Conservation (phyloP, 1,140 invertebrate species). For the Triops longicaudatus region DNA sequence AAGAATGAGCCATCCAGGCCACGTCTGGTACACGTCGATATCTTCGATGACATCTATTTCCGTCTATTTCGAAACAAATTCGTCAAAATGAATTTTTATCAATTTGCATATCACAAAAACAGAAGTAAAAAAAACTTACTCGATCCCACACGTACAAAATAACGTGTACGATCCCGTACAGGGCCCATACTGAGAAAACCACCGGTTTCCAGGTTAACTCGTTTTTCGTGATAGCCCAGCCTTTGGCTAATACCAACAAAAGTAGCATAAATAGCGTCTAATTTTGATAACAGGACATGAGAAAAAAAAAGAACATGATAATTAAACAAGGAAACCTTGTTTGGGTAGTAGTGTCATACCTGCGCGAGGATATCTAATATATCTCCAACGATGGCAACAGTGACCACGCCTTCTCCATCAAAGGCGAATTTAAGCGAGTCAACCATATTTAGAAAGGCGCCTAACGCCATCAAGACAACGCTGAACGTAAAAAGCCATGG, state of each 20-base stretch:
- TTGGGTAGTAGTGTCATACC: slow-evolving; percentile 45
- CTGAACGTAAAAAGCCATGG: slow-evolving; percentile 84
- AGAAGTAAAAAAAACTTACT: slow-evolving; percentile 59
- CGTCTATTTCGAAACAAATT: slow-evolving; percentile 52
- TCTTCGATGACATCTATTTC: slow-evolving; percentile 93
- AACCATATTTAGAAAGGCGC: slow-evolving; percentile 74
- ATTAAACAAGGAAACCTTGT: not conserved
- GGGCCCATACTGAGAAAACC: slow-evolving; percentile 82
- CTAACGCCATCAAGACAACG: slow-evolving; percentile 72
- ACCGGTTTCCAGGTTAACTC: slow-evolving; percentile 76
- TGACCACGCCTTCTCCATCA: slow-evolving; percentile 74
- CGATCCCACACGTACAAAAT: slow-evolving; percentile 91
- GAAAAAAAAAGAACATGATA: slow-evolving; percentile 31
- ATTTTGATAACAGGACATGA: slow-evolving; percentile 43
- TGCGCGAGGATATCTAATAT: slow-evolving; percentile 82
- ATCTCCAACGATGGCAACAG: slow-evolving; percentile 74
- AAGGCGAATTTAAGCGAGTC: slow-evolving; percentile 81
- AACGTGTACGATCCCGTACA: slow-evolving; percentile 83
- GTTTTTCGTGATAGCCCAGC: slow-evolving; percentile 87
- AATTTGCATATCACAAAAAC: not conserved
- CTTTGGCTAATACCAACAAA: slow-evolving; percentile 86
- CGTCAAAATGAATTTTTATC: not conserved
- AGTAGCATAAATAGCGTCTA: slow-evolving; percentile 85
- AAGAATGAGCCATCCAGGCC: slow-evolving; percentile 88
- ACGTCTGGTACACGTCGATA: slow-evolving; percentile 93